Conservation (phyloP, 2,113 vertebrate genomes). For the Saguinus midas region DNA sequence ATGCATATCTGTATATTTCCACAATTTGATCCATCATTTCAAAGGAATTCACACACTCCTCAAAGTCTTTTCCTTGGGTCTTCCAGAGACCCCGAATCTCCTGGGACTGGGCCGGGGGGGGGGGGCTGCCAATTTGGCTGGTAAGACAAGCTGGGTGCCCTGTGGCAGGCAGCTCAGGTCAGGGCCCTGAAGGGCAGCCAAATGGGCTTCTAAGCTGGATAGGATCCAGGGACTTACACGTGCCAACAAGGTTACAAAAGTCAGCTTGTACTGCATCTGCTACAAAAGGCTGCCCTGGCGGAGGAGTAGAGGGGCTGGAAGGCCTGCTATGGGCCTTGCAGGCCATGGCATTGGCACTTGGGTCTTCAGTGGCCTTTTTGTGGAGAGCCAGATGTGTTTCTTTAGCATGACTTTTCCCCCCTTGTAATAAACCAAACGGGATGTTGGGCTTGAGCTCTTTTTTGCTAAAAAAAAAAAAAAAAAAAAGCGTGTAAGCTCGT, state of each 20-base stretch:
- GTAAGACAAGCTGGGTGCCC: neutral
- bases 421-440: constrained; percentile 16
- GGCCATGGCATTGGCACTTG: constrained; percentile 48
- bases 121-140: neutral
- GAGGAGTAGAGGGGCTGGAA: neutral
- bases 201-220: constrained; percentile 70
- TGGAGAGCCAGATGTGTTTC: neutral
- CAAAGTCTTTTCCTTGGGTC: neutral
- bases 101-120: neutral
- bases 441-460: neutral
- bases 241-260: constrained; percentile 82
- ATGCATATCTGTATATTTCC: neutral
- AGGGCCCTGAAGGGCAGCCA: constrained; percentile 73
- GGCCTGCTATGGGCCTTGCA: neutral
- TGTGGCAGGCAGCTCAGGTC: neutral
- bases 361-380: neutral
- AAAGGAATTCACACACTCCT: neutral
- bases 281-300: constrained; percentile 57
- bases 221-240: constrained; percentile 74
- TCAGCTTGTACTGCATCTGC: constrained; percentile 69
- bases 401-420: neutral
- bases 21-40: neutral
- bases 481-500: neutral
- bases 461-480: neutral
- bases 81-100: neutral